These are phyloP conservation scores for Bothrops jararaca DNA, from an alignment of 2,113 vertebrate species.

Conservation along the genomic window DNA sequence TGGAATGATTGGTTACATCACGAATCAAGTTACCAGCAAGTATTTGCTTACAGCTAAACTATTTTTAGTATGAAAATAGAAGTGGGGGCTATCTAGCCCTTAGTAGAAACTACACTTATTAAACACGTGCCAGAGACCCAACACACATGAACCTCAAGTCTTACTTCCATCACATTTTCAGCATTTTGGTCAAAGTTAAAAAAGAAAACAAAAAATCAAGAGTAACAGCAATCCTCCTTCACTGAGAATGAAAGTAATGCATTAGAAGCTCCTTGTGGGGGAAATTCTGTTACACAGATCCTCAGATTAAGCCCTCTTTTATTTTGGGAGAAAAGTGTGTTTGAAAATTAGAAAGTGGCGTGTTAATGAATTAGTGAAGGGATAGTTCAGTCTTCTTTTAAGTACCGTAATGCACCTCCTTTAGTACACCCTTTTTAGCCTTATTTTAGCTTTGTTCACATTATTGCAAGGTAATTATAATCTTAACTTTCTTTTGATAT, in stretches of 20 bases:
- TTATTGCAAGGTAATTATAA: constrained; percentile 42
- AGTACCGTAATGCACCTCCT: background rate
- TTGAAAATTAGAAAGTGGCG: background rate
- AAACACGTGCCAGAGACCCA: background rate
- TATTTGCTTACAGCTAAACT: background rate
- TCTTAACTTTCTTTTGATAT: constrained; percentile 19
- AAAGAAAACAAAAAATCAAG: background rate
- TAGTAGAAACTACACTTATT: background rate
- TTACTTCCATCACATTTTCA: background rate
- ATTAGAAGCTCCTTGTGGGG: background rate
- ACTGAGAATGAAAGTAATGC: background rate
- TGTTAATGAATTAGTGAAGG: rapidly evolving
- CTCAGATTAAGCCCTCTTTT: background rate
- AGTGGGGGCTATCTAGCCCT: background rate
- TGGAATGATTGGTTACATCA: background rate
- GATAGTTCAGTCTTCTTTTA: background rate
- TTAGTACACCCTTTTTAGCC: background rate
- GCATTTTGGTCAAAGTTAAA: background rate
- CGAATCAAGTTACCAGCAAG: background rate
- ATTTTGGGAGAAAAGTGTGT: background rate
- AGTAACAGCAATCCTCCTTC: background rate
- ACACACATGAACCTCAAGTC: background rate
- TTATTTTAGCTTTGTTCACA: constrained; percentile 29
- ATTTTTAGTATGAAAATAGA: background rate
- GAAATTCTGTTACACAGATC: background rate